Conservation (phyloP, 2,888 invertebrate genomes). For the Tiliacea citrago region DNA sequence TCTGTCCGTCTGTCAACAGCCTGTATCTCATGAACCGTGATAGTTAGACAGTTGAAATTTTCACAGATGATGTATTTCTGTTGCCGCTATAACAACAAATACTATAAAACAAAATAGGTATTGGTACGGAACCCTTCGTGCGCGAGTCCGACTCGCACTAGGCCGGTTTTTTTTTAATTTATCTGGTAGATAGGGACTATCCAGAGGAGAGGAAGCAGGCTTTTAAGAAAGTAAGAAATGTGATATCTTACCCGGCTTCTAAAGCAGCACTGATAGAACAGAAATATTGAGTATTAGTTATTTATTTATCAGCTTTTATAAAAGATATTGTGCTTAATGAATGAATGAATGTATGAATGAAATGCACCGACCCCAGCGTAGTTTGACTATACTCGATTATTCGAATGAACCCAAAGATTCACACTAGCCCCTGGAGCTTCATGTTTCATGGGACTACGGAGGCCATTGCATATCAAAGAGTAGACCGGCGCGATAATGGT, state of each 20-base stretch:
- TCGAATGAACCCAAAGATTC: conserved; percentile 1
- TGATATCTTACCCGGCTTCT: conserved; percentile 92
- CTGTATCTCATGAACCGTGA: no score
- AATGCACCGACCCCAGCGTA: neutral
- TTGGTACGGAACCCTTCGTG: no score
- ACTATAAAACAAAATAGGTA: no score
- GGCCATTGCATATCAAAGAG: neutral
- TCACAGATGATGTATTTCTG: no score
- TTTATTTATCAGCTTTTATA: neutral
- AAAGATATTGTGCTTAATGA: no score
- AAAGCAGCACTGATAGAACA: conserved; percentile 91
- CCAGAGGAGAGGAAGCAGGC: neutral
- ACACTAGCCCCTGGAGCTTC: neutral
- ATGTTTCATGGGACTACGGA: neutral
- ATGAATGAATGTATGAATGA: neutral
- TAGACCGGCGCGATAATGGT: no score
- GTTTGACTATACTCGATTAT: neutral
- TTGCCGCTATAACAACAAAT: no score
- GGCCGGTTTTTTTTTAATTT: no score
- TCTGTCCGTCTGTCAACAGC: no score
- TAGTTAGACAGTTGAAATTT: no score
- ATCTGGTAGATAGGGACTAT: neutral
- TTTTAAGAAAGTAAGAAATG: conserved; percentile 23
- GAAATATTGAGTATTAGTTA: conserved; percentile 65
- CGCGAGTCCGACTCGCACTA: no score